These are phyloP conservation scores for Drosophila fulvimacula DNA, from an alignment of 2,888 invertebrate genomes.

Conservation along the genomic window DNA sequence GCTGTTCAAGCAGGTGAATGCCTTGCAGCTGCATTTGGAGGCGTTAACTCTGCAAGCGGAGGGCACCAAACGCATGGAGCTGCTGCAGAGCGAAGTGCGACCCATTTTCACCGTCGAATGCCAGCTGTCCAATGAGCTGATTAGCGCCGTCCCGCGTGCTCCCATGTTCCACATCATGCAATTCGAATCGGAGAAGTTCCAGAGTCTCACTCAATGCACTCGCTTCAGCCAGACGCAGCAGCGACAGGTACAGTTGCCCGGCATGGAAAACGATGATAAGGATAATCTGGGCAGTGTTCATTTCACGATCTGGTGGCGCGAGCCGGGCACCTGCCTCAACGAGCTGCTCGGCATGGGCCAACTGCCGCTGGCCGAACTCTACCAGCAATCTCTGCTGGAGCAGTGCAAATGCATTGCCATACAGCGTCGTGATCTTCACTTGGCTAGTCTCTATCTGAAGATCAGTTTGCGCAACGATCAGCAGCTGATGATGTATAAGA, in stretches of 20 bases:
- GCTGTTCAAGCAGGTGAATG: conserved; percentile 70
- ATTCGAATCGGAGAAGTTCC: conserved; percentile 82
- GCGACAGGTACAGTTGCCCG: conserved; percentile 65
- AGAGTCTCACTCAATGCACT: conserved; percentile 81
- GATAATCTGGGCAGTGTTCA: conserved; percentile 69
- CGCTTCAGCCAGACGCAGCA: conserved; percentile 79
- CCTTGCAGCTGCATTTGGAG: conserved; percentile 79
- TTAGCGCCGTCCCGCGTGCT: conserved; percentile 68
- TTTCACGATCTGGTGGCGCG: conserved; percentile 82
- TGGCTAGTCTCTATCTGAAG: conserved; percentile 81
- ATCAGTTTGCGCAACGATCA: conserved; percentile 65
- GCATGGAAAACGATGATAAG: conserved; percentile 31
- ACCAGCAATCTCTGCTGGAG: conserved; percentile 76
- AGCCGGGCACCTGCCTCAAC: conserved; percentile 82
- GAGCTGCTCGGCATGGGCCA: conserved; percentile 81
- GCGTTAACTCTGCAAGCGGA: conserved; percentile 81
- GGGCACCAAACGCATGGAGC: conserved; percentile 81
- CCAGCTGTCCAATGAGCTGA: conserved; percentile 78
- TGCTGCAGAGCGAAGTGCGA: conserved; percentile 78
- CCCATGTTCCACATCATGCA: conserved; percentile 82
- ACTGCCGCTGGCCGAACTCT: conserved; percentile 73
- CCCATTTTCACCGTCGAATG: conserved; percentile 82
- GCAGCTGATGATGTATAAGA: conserved; percentile 33
- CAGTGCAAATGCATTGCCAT: conserved; percentile 81
- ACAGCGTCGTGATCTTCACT: conserved; percentile 70